phyloP scores from a whole-genome alignment of 2,797 vertebrate genomes.

The Sebastes minor region DNA sequence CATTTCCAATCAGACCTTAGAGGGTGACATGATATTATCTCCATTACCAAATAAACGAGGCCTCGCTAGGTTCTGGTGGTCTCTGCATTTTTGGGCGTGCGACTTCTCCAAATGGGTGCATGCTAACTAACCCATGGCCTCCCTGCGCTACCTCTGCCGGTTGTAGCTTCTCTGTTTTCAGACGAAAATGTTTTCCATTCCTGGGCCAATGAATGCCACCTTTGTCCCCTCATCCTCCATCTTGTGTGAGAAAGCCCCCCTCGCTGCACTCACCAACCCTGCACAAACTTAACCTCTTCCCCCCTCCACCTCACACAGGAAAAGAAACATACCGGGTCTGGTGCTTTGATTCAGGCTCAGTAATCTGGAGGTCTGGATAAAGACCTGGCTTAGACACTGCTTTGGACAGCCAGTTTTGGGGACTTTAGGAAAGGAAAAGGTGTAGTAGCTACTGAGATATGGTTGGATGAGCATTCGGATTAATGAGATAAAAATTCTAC shows the following conservation, averaged over 20 bases:
- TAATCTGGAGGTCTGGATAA: conserved; percentile 67
- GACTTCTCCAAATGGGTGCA: conserved; percentile 50
- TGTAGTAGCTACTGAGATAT: conserved; percentile 22
- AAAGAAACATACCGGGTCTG: conserved; percentile 75
- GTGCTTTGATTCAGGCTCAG: conserved; percentile 75
- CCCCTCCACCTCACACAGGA: conserved; percentile 79
- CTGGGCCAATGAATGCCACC: conserved; percentile 87
- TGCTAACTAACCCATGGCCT: conserved; percentile 66
- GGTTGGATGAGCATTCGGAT: neutral
- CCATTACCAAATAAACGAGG: conserved; percentile 48
- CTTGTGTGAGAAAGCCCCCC: conserved; percentile 83
- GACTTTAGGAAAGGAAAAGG: conserved; percentile 5
- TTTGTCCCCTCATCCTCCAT: conserved; percentile 85
- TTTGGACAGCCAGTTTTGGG: conserved; percentile 31
- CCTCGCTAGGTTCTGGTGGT: conserved; percentile 34
- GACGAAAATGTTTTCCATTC: conserved; percentile 88
- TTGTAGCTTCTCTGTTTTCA: conserved; percentile 83
- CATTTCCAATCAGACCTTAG: neutral
- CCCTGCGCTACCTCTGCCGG: conserved; percentile 63
- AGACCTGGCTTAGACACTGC: conserved; percentile 43
- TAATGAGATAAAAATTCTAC: neutral
- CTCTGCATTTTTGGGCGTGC: conserved; percentile 26
- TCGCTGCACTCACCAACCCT: conserved; percentile 71
- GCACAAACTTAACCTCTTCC: conserved; percentile 83
- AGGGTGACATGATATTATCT: conserved; percentile 37